Evolutionary conservation across 2,113 vertebrate genomes (phyloP).

Genomic region (Calcarius ornatus): DNA sequence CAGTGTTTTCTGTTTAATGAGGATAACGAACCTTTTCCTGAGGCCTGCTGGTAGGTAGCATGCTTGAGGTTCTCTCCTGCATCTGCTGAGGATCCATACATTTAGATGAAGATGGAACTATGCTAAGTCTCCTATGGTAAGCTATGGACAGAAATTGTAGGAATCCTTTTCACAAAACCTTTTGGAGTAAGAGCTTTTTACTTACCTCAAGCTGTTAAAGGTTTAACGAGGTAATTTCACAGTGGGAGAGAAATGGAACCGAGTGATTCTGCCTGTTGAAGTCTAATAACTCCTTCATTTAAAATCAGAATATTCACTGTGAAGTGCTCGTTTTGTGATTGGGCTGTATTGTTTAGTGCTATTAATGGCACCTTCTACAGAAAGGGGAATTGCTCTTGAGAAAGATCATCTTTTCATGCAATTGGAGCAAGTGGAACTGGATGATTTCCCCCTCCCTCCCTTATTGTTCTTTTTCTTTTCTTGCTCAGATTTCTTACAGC

Average conservation of each 20-base stretch:
- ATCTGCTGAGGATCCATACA: not conserved
- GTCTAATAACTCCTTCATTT: slow-evolving; percentile 52
- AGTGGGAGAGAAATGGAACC: slow-evolving; percentile 34
- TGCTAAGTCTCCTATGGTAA: not conserved
- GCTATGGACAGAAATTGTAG: not conserved
- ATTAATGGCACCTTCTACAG: not conserved
- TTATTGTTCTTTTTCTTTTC: not conserved
- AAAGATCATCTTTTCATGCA: not conserved
- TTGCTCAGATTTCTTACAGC: not conserved
- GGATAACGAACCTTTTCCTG: not conserved
- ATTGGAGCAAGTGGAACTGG: not conserved
- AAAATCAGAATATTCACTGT: not conserved
- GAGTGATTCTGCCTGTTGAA: slow-evolving; percentile 26
- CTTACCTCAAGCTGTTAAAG: slow-evolving; percentile 51
- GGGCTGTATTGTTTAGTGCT: not conserved
- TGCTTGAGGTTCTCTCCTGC: not conserved
- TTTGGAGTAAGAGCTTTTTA: slow-evolving; percentile 28
- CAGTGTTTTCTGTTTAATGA: not conserved
- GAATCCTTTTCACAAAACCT: not conserved
- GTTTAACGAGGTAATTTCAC: slow-evolving; percentile 59
- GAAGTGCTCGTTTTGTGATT: not conserved
- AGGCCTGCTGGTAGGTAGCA: not conserved
- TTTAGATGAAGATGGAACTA: not conserved
- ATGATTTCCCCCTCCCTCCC: not conserved
- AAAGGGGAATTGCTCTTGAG: not conserved